Percentiles rank a stretch among this genome's conserved stretches.
These are phyloP conservation scores for Zygogramma bicolorata DNA, from an alignment of 2,888 invertebrate genomes.

Conservation along the genomic window DNA sequence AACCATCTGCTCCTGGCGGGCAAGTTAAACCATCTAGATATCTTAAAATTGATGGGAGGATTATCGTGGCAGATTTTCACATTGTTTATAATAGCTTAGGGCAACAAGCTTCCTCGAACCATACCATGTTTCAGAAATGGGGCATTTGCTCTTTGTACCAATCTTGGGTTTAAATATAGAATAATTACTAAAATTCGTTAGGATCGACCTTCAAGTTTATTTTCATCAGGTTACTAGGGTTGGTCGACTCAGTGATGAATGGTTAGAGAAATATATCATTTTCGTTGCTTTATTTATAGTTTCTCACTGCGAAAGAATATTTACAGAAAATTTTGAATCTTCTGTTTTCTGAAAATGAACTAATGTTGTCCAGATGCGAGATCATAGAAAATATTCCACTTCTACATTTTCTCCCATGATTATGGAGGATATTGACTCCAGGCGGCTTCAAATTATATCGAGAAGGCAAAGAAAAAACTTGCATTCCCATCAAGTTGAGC, in stretches of 20 bases:
- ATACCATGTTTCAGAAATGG: neutral
- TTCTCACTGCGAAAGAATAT: neutral
- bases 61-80: neutral
- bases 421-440: no score
- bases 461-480: no score
- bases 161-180: neutral
- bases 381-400: no score
- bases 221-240: slow-evolving; percentile 12
- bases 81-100: neutral
- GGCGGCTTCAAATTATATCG: no score
- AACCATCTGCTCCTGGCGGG: no score
- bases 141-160: neutral
- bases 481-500: no score
- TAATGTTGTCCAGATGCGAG: no score
- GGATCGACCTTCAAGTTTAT: neutral
- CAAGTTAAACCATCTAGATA: no score
- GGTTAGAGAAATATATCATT: neutral
- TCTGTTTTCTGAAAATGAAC: neutral
- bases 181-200: slow-evolving; percentile 1
- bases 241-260: neutral
- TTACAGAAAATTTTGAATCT: neutral
- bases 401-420: no score
- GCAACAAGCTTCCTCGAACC: neutral
- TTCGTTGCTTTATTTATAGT: neutral
- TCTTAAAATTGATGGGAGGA: no score